Percentiles rank a stretch among this genome's conserved stretches.
These are phyloP conservation scores for Cariama cristata DNA, from an alignment of 2,113 vertebrate genomes.

Conservation along the genomic window DNA sequence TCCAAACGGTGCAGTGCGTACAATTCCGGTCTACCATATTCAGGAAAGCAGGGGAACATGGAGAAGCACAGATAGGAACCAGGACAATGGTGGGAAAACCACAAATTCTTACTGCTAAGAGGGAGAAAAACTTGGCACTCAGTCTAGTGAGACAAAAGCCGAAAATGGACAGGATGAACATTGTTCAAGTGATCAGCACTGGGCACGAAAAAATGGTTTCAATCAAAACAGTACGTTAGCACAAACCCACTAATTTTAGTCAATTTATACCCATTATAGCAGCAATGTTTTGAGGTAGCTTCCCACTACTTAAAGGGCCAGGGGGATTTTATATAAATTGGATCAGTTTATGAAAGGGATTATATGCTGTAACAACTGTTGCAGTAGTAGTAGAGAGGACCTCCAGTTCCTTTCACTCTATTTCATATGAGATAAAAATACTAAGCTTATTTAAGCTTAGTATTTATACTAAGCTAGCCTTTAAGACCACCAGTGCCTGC, in stretches of 20 bases:
- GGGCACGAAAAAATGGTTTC: background rate
- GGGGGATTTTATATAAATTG: background rate
- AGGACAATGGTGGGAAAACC: background rate
- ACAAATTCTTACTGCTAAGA: background rate
- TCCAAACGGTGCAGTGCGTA: background rate
- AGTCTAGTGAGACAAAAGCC: background rate
- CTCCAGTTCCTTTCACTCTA: background rate
- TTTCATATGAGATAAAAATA: background rate
- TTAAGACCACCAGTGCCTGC: background rate
- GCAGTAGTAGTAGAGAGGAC: background rate
- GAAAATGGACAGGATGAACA: background rate
- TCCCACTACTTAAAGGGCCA: background rate
- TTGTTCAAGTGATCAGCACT: background rate
- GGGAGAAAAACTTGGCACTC: background rate
- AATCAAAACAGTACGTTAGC: background rate
- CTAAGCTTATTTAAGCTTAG: background rate
- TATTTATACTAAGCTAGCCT: background rate
- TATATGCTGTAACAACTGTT: background rate
- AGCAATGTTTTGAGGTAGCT: background rate
- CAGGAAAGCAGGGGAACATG: background rate
- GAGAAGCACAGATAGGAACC: background rate
- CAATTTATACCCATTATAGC: background rate
- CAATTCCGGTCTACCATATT: background rate
- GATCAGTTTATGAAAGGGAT: background rate
- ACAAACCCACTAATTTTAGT: background rate